Conservation (phyloP, 1,140 invertebrate species). For the Aphaenogaster rudis region DNA sequence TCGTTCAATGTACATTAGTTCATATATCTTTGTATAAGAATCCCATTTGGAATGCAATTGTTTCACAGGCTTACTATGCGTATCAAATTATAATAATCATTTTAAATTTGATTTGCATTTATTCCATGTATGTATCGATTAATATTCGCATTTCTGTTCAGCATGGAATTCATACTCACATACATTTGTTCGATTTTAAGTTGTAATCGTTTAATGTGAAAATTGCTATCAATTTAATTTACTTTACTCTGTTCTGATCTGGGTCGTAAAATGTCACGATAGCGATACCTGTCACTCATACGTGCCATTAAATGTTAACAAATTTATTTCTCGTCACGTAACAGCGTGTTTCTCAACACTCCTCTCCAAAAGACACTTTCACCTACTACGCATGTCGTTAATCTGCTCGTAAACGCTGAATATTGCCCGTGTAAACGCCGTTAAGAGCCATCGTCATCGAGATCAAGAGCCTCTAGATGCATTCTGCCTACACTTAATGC, state of each 20-base stretch:
- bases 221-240: constrained; percentile 16
- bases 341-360: constrained; percentile 17
- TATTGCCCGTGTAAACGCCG: constrained; percentile 36
- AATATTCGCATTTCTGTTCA: not conserved
- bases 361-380: not conserved
- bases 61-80: not conserved
- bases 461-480: constrained; percentile 40
- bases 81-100: not conserved
- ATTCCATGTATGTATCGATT: not conserved
- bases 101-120: not conserved
- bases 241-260: not conserved
- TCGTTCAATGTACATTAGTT: not conserved
- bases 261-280: not conserved
- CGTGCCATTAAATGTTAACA: constrained; percentile 37
- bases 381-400: constrained; percentile 16
- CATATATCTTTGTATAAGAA: not conserved
- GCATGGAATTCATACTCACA: not conserved
- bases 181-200: not conserved
- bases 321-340: constrained; percentile 41
- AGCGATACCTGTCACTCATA: not conserved
- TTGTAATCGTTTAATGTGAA: not conserved
- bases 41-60: not conserved
- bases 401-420: constrained; percentile 53
- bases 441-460: constrained; percentile 39
- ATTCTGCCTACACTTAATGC: not conserved